Base-by-base conservation (phyloP, 2,113 vertebrate genomes). In the Daboia siamensis region DNA sequence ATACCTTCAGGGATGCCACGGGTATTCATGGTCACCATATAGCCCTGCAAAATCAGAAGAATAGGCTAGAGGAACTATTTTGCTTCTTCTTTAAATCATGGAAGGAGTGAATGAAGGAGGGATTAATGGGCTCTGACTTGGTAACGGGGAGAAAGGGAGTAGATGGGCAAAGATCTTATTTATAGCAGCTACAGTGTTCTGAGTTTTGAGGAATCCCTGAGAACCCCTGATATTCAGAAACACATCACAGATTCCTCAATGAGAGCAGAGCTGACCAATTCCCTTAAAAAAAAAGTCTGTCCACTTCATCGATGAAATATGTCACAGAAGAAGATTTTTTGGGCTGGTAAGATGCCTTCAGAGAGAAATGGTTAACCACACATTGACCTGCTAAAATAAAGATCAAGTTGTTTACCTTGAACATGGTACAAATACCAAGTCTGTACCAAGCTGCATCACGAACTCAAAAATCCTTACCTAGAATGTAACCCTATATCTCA, bases 1-100 rank as follows among this genome's bases (percentile, higher is more conserved):
- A 99, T 98, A 96, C 97, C 98, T 93, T 99, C 98, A 0, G 98
- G 98, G 20, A 98, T 93, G 56, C 98, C 98, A 94, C 97, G 98
- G 46, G 97, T 88, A 74, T 90, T 97, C 98, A 99, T 98, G 20
- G 98, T 98, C 33, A 96, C 98, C 98, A 99, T 98, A 95, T 99
- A 99, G 90, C 98, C 99, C 98, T 97, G 48, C 61, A 90, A 91
- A 95, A 57, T 46, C 91, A 59, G 86, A 91, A 39, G 10, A 56
- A 52, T 46, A 84, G 33, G 59, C 8, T 46, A 29, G 4, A 80
- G 44, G 21, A 24, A 5, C n/a, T 46, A 54, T 23, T 33, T 26
- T 86, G 74, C 56, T 90, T 90, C 55, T 21, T 86, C 55, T 90
- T 61, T 57, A 24, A 90, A 80, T 48, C 4, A 20, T 46, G 24